These are phyloP conservation scores for Eulemur macaco DNA, from an alignment of 2,113 vertebrate genomes.

Conservation along the genomic window DNA sequence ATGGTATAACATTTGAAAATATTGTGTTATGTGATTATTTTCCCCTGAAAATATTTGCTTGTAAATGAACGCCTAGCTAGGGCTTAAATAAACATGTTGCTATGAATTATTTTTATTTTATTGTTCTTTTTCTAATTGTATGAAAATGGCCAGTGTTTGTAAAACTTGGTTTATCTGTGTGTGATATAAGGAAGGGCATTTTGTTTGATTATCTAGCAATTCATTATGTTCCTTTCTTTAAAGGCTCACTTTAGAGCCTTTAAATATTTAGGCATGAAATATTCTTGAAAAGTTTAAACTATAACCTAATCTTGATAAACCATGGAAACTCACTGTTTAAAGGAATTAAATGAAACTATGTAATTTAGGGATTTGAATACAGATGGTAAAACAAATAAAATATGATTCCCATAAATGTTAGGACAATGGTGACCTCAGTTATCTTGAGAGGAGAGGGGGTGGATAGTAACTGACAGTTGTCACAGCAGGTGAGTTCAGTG, in stretches of 20 bases:
- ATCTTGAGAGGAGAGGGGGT: not conserved
- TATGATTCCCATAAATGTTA: not conserved
- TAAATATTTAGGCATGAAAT: not conserved
- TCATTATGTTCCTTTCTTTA: not conserved
- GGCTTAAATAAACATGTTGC: conserved; percentile 85
- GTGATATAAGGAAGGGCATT: not conserved
- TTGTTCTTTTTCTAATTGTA: conserved; percentile 33
- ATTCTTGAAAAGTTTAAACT: not conserved
- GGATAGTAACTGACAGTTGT: not conserved
- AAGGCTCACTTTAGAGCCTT: not conserved
- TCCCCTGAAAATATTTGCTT: conserved; percentile 78
- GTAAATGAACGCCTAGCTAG: conserved; percentile 86
- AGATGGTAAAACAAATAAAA: conserved; percentile 11
- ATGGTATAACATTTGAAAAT: conserved; percentile 78
- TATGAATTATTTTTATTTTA: conserved; percentile 64
- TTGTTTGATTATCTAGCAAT: not conserved
- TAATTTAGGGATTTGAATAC: not conserved
- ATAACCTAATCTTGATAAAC: not conserved
- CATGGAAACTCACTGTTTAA: not conserved
- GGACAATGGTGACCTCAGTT: not conserved
- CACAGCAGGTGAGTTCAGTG: not conserved
- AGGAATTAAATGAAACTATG: not conserved
- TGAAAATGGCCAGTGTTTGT: not conserved
- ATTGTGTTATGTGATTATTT: conserved; percentile 76
- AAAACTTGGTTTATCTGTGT: not conserved